Conservation (phyloP, 2,113 vertebrate species). For the Alligator sinensis region DNA sequence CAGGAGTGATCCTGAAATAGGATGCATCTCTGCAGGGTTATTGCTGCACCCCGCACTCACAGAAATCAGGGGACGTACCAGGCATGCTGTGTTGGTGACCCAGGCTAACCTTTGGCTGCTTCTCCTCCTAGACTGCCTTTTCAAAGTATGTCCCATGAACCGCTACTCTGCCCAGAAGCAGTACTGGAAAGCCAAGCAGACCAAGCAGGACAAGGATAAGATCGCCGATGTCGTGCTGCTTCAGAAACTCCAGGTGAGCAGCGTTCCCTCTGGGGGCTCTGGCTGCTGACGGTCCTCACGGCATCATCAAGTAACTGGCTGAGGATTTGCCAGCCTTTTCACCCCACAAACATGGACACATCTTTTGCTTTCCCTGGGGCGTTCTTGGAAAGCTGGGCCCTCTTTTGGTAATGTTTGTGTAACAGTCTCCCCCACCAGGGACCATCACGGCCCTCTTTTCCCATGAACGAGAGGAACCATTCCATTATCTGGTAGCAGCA, state of each 20-base stretch:
- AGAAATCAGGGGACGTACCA: rapidly evolving
- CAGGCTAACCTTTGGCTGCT: background rate
- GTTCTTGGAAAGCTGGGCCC: background rate
- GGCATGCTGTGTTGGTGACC: rapidly evolving
- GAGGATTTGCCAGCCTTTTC: background rate
- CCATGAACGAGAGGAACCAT: background rate
- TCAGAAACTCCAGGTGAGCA: slow-evolving; percentile 93
- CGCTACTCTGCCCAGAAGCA: slow-evolving; percentile 99
- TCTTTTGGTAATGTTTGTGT: background rate
- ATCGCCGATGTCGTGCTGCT: slow-evolving; percentile 92
- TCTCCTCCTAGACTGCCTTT: slow-evolving; percentile 89
- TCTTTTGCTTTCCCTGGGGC: background rate
- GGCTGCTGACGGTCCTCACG: rapidly evolving
- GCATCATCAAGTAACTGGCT: rapidly evolving
- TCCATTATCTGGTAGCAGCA: background rate
- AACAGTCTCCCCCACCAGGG: no score
- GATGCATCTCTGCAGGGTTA: rapidly evolving
- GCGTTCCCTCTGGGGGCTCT: background rate
- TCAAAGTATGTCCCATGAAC: slow-evolving; percentile 98
- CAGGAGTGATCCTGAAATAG: background rate
- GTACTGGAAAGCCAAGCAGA: slow-evolving; percentile 98
- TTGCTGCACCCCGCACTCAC: background rate
- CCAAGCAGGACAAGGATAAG: slow-evolving; percentile 98
- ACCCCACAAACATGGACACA: rapidly evolving
- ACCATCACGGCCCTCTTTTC: background rate